These are phyloP conservation scores for Mus spicilegus DNA, from an alignment of 2,113 vertebrate genomes.

Conservation along the genomic window DNA sequence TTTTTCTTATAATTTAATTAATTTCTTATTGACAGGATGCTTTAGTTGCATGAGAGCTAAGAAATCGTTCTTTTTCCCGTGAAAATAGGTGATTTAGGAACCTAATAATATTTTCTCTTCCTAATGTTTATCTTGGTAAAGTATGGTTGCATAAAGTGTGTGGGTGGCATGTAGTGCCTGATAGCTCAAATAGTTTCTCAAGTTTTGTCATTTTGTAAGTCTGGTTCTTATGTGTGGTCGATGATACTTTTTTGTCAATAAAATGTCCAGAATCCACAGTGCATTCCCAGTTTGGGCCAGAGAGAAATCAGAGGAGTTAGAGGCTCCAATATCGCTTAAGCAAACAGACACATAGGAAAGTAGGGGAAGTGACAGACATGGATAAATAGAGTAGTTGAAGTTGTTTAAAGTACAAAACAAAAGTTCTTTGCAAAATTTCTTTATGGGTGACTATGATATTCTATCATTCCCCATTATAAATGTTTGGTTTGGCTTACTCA, in stretches of 20 bases:
- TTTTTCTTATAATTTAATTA: slow-evolving; percentile 36
- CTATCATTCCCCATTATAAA: not conserved
- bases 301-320: not conserved
- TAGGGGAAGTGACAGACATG: not conserved
- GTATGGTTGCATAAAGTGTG: rapidly evolving
- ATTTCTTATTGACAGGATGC: slow-evolving; percentile 14
- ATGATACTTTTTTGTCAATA: not conserved
- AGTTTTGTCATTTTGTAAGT: not conserved
- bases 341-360: not conserved
- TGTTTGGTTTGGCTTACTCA: not conserved
- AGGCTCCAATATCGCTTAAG: not conserved
- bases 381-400: not conserved
- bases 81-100: not conserved
- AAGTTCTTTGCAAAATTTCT: not conserved
- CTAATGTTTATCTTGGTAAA: not conserved
- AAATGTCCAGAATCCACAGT: not conserved
- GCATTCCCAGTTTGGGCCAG: not conserved
- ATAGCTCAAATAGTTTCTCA: not conserved
- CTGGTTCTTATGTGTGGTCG: not conserved
- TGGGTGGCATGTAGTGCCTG: not conserved
- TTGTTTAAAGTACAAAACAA: not conserved
- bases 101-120: not conserved
- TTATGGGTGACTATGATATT: not conserved
- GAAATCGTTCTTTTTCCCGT: not conserved
- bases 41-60: not conserved